Evolutionary conservation across 2,888 invertebrate genomes (phyloP).

Genomic region (Heliothis peltigera): DNA sequence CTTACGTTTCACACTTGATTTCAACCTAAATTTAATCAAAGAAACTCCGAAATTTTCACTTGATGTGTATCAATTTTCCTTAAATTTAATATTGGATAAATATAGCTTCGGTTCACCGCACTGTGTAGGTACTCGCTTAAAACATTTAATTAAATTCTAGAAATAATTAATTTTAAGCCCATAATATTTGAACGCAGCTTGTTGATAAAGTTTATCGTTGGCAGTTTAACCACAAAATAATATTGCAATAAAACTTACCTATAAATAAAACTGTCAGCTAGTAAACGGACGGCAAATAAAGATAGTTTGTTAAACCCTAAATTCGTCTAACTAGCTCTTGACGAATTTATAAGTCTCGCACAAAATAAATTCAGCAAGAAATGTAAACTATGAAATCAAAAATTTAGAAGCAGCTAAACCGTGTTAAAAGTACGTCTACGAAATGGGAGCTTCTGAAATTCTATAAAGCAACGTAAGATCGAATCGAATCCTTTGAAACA

Average conservation of each 20-base stretch:
- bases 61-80: constrained; percentile 7
- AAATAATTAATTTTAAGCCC: constrained; percentile 51
- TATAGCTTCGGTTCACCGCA: constrained; percentile 22
- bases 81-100: constrained; percentile 22
- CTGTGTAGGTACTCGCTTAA: constrained; percentile 21
- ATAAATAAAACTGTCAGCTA: neutral
- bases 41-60: constrained; percentile 2
- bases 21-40: constrained; percentile 10
- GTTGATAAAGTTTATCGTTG: constrained; percentile 28
- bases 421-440: neutral
- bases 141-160: constrained; percentile 42
- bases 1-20: constrained; percentile 7
- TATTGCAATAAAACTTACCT: neutral
- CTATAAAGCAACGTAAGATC: neutral
- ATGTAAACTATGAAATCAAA: constrained; percentile 4
- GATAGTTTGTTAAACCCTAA: constrained; percentile 16
- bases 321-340: constrained; percentile 20
- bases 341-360: constrained; percentile 29
- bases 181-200: constrained; percentile 29
- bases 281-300: constrained; percentile 13
- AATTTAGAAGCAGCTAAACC: constrained; percentile 1
- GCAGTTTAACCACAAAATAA: constrained; percentile 16
- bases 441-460: neutral
- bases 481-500: neutral
- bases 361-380: neutral